Base-by-base conservation (phyloP, 2,797 vertebrate genomes). In the Otolemur crassicaudatus region DNA sequence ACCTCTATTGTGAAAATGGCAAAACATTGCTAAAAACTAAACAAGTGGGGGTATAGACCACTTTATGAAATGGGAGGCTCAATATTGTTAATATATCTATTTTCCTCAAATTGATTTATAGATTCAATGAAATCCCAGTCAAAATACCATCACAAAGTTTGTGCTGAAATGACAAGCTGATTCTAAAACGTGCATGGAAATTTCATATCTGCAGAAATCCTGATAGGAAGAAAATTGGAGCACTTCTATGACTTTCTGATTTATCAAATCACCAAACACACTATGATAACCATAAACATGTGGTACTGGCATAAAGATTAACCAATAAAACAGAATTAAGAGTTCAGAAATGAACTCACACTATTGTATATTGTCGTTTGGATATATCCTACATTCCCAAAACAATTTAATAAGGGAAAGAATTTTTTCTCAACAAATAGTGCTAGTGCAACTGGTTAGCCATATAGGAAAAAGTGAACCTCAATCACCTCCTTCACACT, bases 101-200 rank as follows among this genome's bases (percentile, higher is more conserved):
- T 77, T 80, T 80, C 19, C 29, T 23, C 84, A 88, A 34, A 92
- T 77, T 53, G 20, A 77, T 53, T 94, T 75, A 56, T 43, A 43
- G 22, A 73, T 53, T 37, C 49, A 90, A 19, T 80, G 11, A 46
- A 80, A 70, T 83, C 43, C 29, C 11, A 53, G 75, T 85, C 56
- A 63, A 79, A 61, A 87, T 46, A 5, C 25, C 58, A 90, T 80
- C 23, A 81, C 29, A 65, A 40, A 19, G 46, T 84, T 86, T 93
- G 67, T 49, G 81, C 60, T 90, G 16, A 90, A 89, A 85, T 40
- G 49, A 93, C 16, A 90, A 86, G 9, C 19, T 85, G 56, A 93
- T 46, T 79, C 90, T 87, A 76, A 92, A 79, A 72, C 7, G 58
- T 22, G 13, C 58, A 70, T 89, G 23, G 29, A 93, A 80, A 93